These are phyloP conservation scores for Drosophila bocki DNA, from an alignment of 1,140 invertebrate species.

Conservation along the genomic window DNA sequence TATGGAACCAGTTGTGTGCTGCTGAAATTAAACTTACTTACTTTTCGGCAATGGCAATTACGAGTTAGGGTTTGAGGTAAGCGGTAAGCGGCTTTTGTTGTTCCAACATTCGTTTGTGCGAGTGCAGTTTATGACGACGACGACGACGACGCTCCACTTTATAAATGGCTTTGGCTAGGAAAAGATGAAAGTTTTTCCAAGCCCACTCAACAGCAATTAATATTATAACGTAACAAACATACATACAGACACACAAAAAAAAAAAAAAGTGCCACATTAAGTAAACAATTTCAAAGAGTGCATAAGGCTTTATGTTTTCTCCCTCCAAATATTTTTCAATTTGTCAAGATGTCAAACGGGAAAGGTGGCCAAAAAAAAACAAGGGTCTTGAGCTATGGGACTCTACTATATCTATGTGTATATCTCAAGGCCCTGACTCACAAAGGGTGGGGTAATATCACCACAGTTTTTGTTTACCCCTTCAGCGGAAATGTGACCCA, in stretches of 20 bases:
- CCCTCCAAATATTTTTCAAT: slow-evolving; percentile 3
- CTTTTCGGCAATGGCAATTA: slow-evolving; percentile 74
- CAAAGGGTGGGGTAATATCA: slow-evolving; percentile 19
- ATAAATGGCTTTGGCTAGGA: slow-evolving; percentile 25
- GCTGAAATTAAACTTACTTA: slow-evolving; percentile 4
- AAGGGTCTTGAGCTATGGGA: slow-evolving; percentile 1
- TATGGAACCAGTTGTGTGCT: slow-evolving; percentile 60
- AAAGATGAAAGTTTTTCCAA: slow-evolving; percentile 50
- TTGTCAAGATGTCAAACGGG: slow-evolving; percentile 26
- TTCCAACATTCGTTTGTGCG: slow-evolving; percentile 29
- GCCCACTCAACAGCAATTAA: slow-evolving; percentile 35
- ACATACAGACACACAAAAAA: slow-evolving; percentile 1
- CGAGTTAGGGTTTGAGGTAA: slow-evolving; percentile 41
- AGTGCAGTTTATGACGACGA: slow-evolving; percentile 33
- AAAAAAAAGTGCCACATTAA: slow-evolving; percentile 22
- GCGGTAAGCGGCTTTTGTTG: slow-evolving; percentile 65
- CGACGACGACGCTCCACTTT: slow-evolving; percentile 34
- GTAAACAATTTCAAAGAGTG: slow-evolving; percentile 31
- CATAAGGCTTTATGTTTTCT: not conserved
- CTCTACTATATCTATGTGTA: not conserved
- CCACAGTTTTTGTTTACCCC: slow-evolving; percentile 19
- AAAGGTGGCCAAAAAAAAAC: not conserved
- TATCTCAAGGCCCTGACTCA: slow-evolving; percentile 29
- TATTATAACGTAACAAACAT: slow-evolving; percentile 41
- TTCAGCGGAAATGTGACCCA: slow-evolving; percentile 35